These are phyloP conservation scores for Datnioides undecimradiatus DNA, from an alignment of 2,113 vertebrate species.

Conservation along the genomic window DNA sequence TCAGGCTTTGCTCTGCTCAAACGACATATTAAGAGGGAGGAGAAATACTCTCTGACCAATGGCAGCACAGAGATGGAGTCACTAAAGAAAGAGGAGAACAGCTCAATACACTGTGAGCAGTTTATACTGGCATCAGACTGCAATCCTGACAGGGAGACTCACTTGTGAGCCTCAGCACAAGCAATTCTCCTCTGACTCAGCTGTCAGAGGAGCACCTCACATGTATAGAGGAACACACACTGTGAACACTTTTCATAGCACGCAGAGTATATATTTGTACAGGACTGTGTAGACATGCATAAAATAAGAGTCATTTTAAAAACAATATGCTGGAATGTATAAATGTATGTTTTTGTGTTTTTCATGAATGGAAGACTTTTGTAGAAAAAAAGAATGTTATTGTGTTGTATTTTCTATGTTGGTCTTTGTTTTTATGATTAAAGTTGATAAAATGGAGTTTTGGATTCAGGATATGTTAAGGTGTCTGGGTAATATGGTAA, in stretches of 20 bases:
- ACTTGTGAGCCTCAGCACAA: slow-evolving; percentile 79
- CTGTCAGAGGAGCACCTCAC: not conserved
- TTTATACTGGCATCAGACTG: slow-evolving; percentile 80
- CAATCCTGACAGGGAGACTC: slow-evolving; percentile 88
- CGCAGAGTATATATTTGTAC: slow-evolving; percentile 67
- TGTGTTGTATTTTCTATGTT: slow-evolving; percentile 59
- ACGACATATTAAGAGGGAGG: slow-evolving; percentile 80
- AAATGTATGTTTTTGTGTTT: slow-evolving; percentile 48
- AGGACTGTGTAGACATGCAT: slow-evolving; percentile 55
- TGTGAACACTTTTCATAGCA: slow-evolving; percentile 53
- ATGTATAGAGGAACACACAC: slow-evolving; percentile 31
- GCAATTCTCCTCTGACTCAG: slow-evolving; percentile 7
- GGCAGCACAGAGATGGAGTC: slow-evolving; percentile 75
- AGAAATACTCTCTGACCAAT: slow-evolving; percentile 71
- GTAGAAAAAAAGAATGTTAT: slow-evolving; percentile 39
- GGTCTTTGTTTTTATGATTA: slow-evolving; percentile 52
- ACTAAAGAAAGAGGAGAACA: slow-evolving; percentile 82
- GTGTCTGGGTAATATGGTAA: not conserved
- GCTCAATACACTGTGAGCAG: slow-evolving; percentile 75
- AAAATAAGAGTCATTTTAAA: slow-evolving; percentile 50
- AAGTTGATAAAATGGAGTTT: slow-evolving; percentile 19
- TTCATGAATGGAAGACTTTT: slow-evolving; percentile 51
- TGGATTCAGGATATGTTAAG: not conserved
- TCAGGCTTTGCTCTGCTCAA: slow-evolving; percentile 86
- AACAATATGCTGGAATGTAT: slow-evolving; percentile 36